These are phyloP conservation scores for Polyommatus iphigenia DNA, from an alignment of 2,888 invertebrate species.

Conservation along the genomic window DNA sequence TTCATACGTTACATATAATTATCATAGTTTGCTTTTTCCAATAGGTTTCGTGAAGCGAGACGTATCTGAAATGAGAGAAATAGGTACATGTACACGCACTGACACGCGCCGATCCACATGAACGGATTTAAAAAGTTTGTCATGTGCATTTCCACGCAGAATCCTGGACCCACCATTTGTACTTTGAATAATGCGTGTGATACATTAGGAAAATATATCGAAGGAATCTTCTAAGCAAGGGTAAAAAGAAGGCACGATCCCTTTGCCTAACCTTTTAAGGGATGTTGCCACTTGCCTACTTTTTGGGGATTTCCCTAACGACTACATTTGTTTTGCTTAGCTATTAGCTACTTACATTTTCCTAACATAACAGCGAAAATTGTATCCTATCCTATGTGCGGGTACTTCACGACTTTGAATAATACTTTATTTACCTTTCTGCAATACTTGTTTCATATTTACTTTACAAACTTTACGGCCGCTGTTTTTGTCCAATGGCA, in stretches of 20 bases:
- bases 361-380: background rate
- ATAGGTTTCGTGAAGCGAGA: conserved; percentile 71
- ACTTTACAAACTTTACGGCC: background rate
- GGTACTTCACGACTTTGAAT: background rate
- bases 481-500: background rate
- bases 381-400: too few species aligned
- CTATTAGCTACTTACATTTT: background rate
- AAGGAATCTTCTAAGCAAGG: background rate
- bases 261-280: background rate
- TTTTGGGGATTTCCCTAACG: too few species aligned
- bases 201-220: background rate
- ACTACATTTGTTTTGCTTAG: background rate
- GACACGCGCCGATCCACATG: conserved; percentile 63
- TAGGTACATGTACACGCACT: conserved; percentile 61
- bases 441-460: too few species aligned
- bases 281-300: too few species aligned
- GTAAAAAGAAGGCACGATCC: background rate
- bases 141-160: conserved; percentile 41
- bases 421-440: too few species aligned
- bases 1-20: conserved; percentile 68
- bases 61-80: conserved; percentile 67
- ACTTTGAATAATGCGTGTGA: background rate
- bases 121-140: conserved; percentile 72
- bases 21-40: conserved; percentile 77
- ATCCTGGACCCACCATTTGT: conserved; percentile 23